These are phyloP conservation scores for Etheostoma cragini DNA, from an alignment of 2,113 vertebrate genomes.

Conservation along the genomic window DNA sequence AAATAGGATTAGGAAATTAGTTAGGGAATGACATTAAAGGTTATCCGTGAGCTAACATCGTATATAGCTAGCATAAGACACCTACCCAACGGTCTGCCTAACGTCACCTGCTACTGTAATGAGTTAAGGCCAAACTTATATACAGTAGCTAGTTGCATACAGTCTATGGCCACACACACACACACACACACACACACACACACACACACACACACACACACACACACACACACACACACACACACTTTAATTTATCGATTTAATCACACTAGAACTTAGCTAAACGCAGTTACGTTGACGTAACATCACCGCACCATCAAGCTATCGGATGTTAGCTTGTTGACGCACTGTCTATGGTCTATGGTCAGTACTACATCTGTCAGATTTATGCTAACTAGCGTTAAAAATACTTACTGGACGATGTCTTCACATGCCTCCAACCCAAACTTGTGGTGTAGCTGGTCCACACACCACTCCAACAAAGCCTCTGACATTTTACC, in stretches of 20 bases:
- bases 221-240: too few relatives aligned
- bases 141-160: too few relatives aligned
- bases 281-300: too few relatives aligned
- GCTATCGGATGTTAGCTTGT: conserved; percentile 10
- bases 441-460: conserved; percentile 87
- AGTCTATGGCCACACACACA: too few relatives aligned
- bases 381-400: background rate
- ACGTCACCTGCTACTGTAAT: background rate
- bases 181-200: too few relatives aligned
- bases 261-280: background rate
- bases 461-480: conserved; percentile 88
- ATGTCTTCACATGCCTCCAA: conserved; percentile 93
- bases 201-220: too few relatives aligned
- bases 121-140: background rate
- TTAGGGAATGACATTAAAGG: background rate
- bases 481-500: conserved; percentile 78
- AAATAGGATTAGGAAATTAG: too few relatives aligned
- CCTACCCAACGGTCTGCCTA: background rate
- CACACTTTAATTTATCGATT: too few relatives aligned
- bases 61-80: background rate
- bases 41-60: background rate
- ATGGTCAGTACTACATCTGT: background rate
- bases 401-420: conserved; percentile 85
- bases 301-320: background rate
- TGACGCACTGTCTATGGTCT: background rate